Evolutionary conservation across 2,797 vertebrate species (phyloP), one percentile per base, ranked within the genome.

Genomic region (Otolemur crassicaudatus): DNA sequence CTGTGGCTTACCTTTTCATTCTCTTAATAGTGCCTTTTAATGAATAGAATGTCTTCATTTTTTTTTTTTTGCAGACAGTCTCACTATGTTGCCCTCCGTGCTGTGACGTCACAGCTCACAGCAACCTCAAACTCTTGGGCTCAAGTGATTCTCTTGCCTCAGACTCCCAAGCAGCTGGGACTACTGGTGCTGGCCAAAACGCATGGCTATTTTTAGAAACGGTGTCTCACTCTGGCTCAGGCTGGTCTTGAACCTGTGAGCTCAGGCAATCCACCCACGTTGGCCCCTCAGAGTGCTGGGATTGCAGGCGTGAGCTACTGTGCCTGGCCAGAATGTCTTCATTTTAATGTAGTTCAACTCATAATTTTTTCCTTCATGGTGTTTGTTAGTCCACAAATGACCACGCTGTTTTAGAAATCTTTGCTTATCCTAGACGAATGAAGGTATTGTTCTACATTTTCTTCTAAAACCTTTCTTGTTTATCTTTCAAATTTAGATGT

Each of bases 281-380:
- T 11, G 46, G 46, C 46, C 46, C 46, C 46, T 40, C 46, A 46
- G 46, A 46, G 46, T 46, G 9, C 46, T 46, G 46, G 46, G 46
- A 46, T 46, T 46, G 46, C 46, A 46, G 43, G 43, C 7, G 43
- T 46, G 43, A 46, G 46, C 46, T 46, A 46, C 46, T 46, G 46
- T 46, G 46, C 46, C 19, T 1, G 9, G 9, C 67, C 67, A 85
- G 31, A 61, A 63, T 34, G 79, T 95, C 40, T 83, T 63, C 82
- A 84, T 91, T 63, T 94, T 88, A 85, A 86, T 75, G 85, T 56
- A 49, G 34, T 92, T 82, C 46, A 86, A 58, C 86, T 86, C 31
- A 37, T 43, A 73, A 56, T 65, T 94, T 83, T 79, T 43, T 46
- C 34, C 53, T 46, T 95, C 40, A 14, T 34, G 17, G 16, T 89